phyloP scores from a whole-genome alignment of 2,113 vertebrate species.

The Hassar affinis region DNA sequence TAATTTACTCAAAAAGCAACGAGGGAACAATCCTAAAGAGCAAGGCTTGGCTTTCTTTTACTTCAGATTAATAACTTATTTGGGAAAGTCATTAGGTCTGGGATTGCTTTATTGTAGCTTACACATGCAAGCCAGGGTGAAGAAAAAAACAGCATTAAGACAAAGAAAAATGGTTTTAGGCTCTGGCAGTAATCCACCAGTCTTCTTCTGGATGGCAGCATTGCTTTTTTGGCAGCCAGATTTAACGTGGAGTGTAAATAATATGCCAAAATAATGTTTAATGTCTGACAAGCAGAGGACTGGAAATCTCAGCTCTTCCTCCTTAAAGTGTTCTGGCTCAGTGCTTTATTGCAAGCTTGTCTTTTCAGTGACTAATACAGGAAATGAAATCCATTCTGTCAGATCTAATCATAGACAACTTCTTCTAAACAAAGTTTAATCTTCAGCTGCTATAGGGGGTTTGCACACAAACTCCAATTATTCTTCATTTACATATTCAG shows the following conservation, averaged over 20 bases:
- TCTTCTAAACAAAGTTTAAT: conserved; percentile 22
- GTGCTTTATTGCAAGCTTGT: conserved; percentile 43
- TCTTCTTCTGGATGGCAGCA: conserved; percentile 23
- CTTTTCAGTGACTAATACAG: conserved; percentile 38
- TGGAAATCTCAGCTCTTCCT: conserved; percentile 26
- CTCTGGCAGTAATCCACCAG: conserved; percentile 31
- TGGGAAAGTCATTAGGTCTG: conserved; percentile 17
- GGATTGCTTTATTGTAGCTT: conserved; percentile 9
- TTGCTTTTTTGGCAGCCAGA: conserved; percentile 38
- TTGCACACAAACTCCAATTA: background rate
- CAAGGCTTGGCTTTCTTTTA: background rate
- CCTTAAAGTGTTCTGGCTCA: conserved; percentile 41
- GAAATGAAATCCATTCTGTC: conserved; percentile 48
- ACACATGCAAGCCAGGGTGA: conserved; percentile 7
- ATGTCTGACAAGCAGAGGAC: conserved; percentile 37
- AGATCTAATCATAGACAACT: conserved; percentile 27
- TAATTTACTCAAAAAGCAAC: conserved; percentile 39
- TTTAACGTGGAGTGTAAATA: conserved; percentile 51
- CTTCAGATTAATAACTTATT: conserved; percentile 21
- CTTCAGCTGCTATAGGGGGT: background rate
- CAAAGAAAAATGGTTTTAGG: background rate
- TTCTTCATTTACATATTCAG: background rate
- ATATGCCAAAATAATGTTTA: conserved; percentile 44
- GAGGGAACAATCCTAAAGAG: background rate
- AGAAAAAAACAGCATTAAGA: background rate